These are phyloP conservation scores for Microctonus brassicae DNA, from an alignment of 2,888 invertebrate genomes.

Conservation along the genomic window DNA sequence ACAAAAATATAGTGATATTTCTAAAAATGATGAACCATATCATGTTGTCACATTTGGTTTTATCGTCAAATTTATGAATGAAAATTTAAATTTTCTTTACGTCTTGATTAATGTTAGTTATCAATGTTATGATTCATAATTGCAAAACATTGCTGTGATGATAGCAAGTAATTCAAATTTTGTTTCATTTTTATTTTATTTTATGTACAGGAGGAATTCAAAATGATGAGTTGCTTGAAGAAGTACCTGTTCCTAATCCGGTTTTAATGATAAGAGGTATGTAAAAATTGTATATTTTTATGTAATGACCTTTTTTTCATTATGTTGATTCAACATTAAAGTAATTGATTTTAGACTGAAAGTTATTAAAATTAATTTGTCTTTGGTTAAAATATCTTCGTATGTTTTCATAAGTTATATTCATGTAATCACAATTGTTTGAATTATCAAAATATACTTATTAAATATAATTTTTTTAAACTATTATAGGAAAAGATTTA, in stretches of 20 bases:
- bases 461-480: too few species aligned
- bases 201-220: neutral
- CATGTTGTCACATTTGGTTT: neutral
- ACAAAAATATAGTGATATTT: neutral
- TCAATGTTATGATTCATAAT: neutral
- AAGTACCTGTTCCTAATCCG: neutral
- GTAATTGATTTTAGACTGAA: too few species aligned
- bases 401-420: too few species aligned
- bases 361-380: too few species aligned
- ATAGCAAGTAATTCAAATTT: neutral
- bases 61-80: constrained; percentile 1
- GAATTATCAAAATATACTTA: too few species aligned
- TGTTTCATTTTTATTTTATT: neutral
- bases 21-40: constrained; percentile 1
- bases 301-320: too few species aligned
- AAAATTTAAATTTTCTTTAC: neutral
- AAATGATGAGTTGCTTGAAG: neutral
- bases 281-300: too few species aligned
- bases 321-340: too few species aligned
- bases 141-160: neutral
- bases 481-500: too few species aligned
- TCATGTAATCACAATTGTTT: too few species aligned
- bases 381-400: too few species aligned
- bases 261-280: neutral
- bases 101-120: neutral